These are phyloP conservation scores for Noctua janthe DNA, from an alignment of 2,888 invertebrate genomes.

Conservation along the genomic window DNA sequence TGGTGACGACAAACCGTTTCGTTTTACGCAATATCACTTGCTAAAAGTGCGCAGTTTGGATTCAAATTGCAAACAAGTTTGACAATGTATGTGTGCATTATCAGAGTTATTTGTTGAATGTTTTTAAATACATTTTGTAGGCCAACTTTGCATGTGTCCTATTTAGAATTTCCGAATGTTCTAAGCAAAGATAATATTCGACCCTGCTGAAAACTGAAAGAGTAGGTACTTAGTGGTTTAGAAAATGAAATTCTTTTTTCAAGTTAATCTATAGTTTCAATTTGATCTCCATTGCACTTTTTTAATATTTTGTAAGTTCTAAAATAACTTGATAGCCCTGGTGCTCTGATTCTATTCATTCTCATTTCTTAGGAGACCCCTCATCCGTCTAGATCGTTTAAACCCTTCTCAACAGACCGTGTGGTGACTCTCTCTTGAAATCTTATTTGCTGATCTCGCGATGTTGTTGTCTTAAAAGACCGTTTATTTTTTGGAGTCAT, in stretches of 20 bases:
- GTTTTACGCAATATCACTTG: conserved; percentile 43
- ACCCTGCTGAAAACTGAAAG: not conserved
- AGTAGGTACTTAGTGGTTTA: not conserved
- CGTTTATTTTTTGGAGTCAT: not conserved
- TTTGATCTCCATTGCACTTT: not conserved
- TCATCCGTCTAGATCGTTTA: not conserved
- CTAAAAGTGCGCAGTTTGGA: conserved; percentile 52
- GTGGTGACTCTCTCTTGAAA: not conserved
- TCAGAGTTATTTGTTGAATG: conserved; percentile 4
- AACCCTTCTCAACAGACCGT: not conserved
- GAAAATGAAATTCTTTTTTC: not conserved
- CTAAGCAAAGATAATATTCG: not conserved
- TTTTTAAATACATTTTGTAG: not conserved
- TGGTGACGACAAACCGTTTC: conserved; percentile 51
- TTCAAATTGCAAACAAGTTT: conserved; percentile 33
- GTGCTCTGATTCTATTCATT: not conserved
- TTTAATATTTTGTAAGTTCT: not conserved
- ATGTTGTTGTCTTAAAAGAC: not conserved
- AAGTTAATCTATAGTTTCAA: not conserved
- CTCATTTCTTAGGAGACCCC: not conserved
- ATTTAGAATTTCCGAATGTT: conserved; percentile 1
- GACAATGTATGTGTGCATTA: conserved; percentile 18
- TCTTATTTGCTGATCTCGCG: not conserved
- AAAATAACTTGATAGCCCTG: not conserved
- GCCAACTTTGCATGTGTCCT: not conserved